Conservation (phyloP, 2,888 invertebrate species). For the Alloscopus bannaensis region DNA sequence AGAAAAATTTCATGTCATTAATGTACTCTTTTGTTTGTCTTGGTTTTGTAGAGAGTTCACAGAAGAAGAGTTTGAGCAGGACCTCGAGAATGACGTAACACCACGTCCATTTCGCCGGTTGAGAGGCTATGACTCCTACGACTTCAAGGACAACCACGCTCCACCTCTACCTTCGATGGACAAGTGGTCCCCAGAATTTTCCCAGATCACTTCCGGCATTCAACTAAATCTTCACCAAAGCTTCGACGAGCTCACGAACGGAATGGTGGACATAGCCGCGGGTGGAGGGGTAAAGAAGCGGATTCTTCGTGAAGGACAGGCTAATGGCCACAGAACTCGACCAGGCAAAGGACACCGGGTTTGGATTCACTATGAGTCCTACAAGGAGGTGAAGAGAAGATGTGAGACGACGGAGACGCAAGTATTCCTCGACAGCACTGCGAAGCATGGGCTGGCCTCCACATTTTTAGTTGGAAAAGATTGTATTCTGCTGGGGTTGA, state of each 20-base stretch:
- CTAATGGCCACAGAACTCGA: not conserved
- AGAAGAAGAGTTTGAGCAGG: no score
- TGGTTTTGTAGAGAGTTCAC: no score
- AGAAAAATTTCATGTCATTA: no score
- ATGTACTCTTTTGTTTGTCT: no score
- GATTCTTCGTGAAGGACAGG: constrained; percentile 1
- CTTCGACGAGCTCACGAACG: not conserved
- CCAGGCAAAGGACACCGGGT: constrained; percentile 34
- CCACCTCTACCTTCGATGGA: not conserved
- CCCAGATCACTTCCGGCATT: not conserved
- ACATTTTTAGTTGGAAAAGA: constrained; percentile 22
- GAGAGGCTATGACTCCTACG: not conserved
- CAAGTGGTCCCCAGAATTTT: not conserved
- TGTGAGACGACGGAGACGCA: not conserved
- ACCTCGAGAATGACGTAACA: not conserved
- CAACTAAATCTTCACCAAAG: not conserved
- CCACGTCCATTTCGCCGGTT: not conserved
- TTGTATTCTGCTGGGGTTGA: constrained; percentile 18
- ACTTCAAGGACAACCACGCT: not conserved
- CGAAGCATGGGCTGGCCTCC: constrained; percentile 16
- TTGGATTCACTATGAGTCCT: constrained; percentile 45
- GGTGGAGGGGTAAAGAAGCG: constrained; percentile 34
- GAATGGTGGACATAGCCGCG: not conserved
- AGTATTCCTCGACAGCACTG: constrained; percentile 12
- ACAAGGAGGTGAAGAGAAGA: constrained; percentile 11